A percentile compares a stretch with the other conserved stretches of the same genome.
These are phyloP conservation scores for Liolophura sinensis DNA, from an alignment of 1,140 invertebrate genomes.

Conservation along the genomic window DNA sequence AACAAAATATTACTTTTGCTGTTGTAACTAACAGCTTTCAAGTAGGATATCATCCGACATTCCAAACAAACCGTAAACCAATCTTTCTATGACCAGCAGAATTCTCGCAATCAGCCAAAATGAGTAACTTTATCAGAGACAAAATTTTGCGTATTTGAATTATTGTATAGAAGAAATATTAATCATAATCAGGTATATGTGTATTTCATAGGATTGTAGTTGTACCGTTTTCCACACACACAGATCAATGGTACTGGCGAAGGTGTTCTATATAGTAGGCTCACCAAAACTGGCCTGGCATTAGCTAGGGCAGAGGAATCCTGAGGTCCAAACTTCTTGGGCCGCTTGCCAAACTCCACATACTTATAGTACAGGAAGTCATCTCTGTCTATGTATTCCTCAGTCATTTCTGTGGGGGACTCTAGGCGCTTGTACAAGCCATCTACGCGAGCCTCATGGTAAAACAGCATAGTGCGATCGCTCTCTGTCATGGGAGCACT, in stretches of 20 bases:
- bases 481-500: constrained; percentile 63
- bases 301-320: constrained; percentile 32
- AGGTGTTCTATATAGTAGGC: constrained; percentile 2
- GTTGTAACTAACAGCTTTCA: background rate
- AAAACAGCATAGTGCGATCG: constrained; percentile 71
- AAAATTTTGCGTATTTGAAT: too few species aligned
- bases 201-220: background rate
- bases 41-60: too few species aligned
- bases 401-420: constrained; percentile 65
- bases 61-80: background rate
- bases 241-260: too few species aligned
- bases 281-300: constrained; percentile 58
- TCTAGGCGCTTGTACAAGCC: constrained; percentile 68
- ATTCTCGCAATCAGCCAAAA: background rate
- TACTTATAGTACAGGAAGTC: constrained; percentile 67
- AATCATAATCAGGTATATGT: background rate
- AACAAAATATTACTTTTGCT: background rate
- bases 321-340: constrained; percentile 56
- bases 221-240: too few species aligned
- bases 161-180: too few species aligned
- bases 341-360: constrained; percentile 54
- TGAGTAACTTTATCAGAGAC: too few species aligned
- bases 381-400: constrained; percentile 68
- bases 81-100: background rate
- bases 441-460: constrained; percentile 69